phyloP scores from a whole-genome alignment of 2,888 invertebrate species.

The Dicycla oo region DNA sequence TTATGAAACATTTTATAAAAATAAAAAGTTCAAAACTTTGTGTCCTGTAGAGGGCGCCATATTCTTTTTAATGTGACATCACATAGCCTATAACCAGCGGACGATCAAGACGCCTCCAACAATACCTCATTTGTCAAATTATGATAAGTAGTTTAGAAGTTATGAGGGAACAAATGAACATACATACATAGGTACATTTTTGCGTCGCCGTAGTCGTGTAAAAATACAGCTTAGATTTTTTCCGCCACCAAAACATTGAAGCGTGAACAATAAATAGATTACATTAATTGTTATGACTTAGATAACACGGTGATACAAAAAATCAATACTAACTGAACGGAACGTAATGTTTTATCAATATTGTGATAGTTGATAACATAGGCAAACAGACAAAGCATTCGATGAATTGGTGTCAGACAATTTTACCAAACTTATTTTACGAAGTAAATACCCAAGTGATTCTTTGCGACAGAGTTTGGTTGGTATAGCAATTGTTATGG shows the following conservation, averaged over 20 bases:
- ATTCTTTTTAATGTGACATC: too few relatives aligned
- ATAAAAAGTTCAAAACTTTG: too few relatives aligned
- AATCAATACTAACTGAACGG: slow-evolving; percentile 51
- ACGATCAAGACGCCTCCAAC: too few relatives aligned
- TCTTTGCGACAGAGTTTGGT: neutral
- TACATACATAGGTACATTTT: too few relatives aligned
- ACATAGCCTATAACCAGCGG: too few relatives aligned
- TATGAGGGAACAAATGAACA: too few relatives aligned
- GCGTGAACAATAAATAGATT: slow-evolving; percentile 42
- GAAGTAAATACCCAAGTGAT: neutral
- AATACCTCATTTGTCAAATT: too few relatives aligned
- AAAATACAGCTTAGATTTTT: slow-evolving; percentile 10
- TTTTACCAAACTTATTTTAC: neutral
- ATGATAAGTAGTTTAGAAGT: too few relatives aligned
- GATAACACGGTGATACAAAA: slow-evolving; percentile 62
- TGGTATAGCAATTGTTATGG: neutral
- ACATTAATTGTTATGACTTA: slow-evolving; percentile 46
- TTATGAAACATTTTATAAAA: too few relatives aligned
- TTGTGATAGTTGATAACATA: slow-evolving; percentile 45
- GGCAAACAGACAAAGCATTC: slow-evolving; percentile 16
- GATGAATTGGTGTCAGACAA: slow-evolving; percentile 20
- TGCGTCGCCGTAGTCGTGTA: too few relatives aligned
- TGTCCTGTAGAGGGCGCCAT: too few relatives aligned
- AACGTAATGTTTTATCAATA: slow-evolving; percentile 54
- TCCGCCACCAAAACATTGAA: slow-evolving; percentile 2